Base-by-base conservation (phyloP, 2,797 vertebrate species). In the Sebastes ruberrimus region DNA sequence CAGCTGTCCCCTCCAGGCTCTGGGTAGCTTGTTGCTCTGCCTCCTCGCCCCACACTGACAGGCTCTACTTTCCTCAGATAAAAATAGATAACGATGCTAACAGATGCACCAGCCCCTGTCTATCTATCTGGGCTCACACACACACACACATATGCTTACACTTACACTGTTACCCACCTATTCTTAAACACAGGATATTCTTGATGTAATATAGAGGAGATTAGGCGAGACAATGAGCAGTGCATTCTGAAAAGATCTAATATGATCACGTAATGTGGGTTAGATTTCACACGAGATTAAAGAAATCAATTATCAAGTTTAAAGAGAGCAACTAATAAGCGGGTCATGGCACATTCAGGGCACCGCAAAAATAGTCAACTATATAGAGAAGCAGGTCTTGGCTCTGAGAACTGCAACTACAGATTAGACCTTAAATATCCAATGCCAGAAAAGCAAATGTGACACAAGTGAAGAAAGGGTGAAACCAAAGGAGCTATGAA, bases 61-160 rank as follows among this genome's bases (percentile, higher is more conserved):
- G 90, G 91, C 91, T 94, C 94, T 89, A 89, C 94, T 95, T 95
- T 95, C 95, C 93, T 90, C 71, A 78, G 93, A 93, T 96, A 96
- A 90, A 96, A 96, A 96, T 96, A 96, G 95, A 94, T 94, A 94
- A 92, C 86, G 91, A 94, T 89, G 87, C 93, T 89, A 95, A 93
- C 95, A 95, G 95, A 95, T 95, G 95, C 94, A 94, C 87, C 92
- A 80, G 93, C 88, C 87, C 79, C 92, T 93, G 93, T 94, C 94
- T 88, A 79, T 95, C 94, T 93, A 83, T 86, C 84, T 56, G 53
- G 46, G 22, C 65, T 61, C 73, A 57, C 63, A 63, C 28, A 61
- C 63, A 52, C 23, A 27, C 23, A 35, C 32, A 30, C 68, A 74
- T 35, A 86, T 71, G 56, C 83, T 38, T 38, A 71, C 70, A 71